Evolutionary conservation across 2,888 invertebrate genomes (phyloP).

Genomic region (Odiellus spinosus): DNA sequence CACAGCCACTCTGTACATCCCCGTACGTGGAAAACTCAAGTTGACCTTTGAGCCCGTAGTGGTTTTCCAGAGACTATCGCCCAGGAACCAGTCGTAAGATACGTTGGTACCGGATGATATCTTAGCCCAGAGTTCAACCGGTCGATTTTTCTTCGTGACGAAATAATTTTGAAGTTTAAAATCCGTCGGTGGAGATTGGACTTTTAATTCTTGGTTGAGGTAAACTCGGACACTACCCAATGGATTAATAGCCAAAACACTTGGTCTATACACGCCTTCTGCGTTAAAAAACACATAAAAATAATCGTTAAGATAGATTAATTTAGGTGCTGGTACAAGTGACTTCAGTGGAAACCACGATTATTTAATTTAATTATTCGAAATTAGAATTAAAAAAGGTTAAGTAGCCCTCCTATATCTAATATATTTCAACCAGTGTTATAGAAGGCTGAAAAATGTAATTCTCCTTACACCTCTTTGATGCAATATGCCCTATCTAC

Average conservation of each 20-base stretch:
- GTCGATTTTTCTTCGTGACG: conserved; percentile 20
- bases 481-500: too few species aligned
- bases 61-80: conserved; percentile 23
- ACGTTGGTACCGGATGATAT: conserved; percentile 24
- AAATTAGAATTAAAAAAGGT: too few species aligned
- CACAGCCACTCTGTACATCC: conserved; percentile 10
- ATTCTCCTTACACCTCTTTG: too few species aligned
- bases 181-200: conserved; percentile 24
- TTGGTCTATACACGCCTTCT: conserved; percentile 26
- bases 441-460: too few species aligned
- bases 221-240: conserved; percentile 22
- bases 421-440: too few species aligned
- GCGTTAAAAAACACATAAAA: too few species aligned
- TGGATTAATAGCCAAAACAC: conserved; percentile 25
- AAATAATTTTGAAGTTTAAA: conserved; percentile 16
- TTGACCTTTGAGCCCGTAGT: conserved; percentile 4
- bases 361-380: too few species aligned
- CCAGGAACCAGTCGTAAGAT: conserved; percentile 27
- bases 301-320: too few species aligned
- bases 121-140: conserved; percentile 18
- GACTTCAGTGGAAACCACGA: too few species aligned
- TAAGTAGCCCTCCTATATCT: too few species aligned
- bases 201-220: conserved; percentile 6
- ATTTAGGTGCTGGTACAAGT: too few species aligned
- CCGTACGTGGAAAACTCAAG: conserved; percentile 4